A percentile compares a stretch with the other conserved stretches of the same genome.
phyloP scores from a whole-genome alignment of 2,113 vertebrate species.

The Physeter macrocephalus region DNA sequence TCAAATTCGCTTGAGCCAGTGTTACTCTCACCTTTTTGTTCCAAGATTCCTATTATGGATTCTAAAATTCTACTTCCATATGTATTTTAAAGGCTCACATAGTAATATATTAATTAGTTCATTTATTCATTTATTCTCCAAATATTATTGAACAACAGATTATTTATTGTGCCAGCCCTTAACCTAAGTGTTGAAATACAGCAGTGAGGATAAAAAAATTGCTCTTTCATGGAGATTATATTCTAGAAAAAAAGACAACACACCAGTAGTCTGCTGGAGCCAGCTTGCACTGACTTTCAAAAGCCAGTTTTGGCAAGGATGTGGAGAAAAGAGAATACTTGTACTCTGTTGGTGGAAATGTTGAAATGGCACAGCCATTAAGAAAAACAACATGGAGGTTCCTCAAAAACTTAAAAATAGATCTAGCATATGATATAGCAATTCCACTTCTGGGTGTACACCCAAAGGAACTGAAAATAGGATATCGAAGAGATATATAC shows the following conservation, averaged over 20 bases:
- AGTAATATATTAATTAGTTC: neutral
- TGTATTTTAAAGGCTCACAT: neutral
- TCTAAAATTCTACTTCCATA: neutral
- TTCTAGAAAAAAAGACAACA: neutral
- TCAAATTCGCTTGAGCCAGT: neutral
- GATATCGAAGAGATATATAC: neutral
- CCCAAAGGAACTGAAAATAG: neutral
- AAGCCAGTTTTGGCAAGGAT: neutral
- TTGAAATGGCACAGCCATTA: neutral
- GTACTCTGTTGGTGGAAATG: neutral
- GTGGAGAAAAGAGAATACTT: neutral
- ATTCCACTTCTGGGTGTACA: neutral
- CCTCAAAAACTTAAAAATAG: neutral
- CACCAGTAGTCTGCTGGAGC: neutral
- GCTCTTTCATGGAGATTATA: neutral
- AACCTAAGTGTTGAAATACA: neutral
- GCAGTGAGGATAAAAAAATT: neutral
- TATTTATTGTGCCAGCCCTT: neutral
- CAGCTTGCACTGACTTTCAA: neutral
- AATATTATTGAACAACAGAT: neutral
- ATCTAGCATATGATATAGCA: neutral
- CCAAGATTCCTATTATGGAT: neutral
- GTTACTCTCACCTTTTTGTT: neutral
- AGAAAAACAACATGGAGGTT: neutral
- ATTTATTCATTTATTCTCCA: neutral